These are phyloP conservation scores for Gasterosteus nipponicus DNA, from an alignment of 2,113 vertebrate genomes.

Conservation along the genomic window DNA sequence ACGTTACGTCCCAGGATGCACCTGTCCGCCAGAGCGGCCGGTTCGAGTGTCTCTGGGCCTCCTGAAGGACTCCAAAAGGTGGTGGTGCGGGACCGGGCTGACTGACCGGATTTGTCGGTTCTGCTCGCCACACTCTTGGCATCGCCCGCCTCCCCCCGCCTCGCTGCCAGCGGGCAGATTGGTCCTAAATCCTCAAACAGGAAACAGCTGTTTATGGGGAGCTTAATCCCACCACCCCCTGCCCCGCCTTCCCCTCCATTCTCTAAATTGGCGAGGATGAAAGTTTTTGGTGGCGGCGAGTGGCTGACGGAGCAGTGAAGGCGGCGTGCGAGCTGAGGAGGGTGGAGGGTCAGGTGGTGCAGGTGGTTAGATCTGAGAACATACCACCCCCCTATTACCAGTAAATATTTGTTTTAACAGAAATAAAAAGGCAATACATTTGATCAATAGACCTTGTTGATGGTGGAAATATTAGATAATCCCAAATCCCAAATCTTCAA, in stretches of 20 bases:
- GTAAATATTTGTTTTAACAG: background rate
- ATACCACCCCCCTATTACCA: background rate
- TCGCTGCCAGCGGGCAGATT: slow-evolving; percentile 55
- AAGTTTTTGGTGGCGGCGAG: background rate
- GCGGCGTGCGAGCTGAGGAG: background rate
- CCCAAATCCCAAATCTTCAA: background rate
- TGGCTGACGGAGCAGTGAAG: background rate
- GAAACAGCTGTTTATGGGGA: slow-evolving; percentile 60
- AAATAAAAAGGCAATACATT: background rate
- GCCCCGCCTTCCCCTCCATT: slow-evolving; percentile 9
- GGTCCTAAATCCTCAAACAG: slow-evolving; percentile 45
- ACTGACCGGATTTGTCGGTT: slow-evolving; percentile 60
- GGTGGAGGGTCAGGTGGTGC: background rate
- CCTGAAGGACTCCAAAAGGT: no score
- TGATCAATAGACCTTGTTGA: background rate
- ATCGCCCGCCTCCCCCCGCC: background rate
- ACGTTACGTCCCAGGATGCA: slow-evolving; percentile 33
- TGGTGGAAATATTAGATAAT: background rate
- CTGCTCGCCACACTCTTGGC: slow-evolving; percentile 42
- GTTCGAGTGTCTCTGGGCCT: background rate
- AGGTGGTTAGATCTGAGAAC: background rate
- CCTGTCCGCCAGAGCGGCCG: slow-evolving; percentile 24
- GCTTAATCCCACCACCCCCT: slow-evolving; percentile 17
- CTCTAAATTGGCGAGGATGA: slow-evolving; percentile 30
- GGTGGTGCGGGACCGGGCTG: slow-evolving; percentile 2